phyloP scores from a whole-genome alignment of 2,797 vertebrate species.

The Sebastes matsubarae region DNA sequence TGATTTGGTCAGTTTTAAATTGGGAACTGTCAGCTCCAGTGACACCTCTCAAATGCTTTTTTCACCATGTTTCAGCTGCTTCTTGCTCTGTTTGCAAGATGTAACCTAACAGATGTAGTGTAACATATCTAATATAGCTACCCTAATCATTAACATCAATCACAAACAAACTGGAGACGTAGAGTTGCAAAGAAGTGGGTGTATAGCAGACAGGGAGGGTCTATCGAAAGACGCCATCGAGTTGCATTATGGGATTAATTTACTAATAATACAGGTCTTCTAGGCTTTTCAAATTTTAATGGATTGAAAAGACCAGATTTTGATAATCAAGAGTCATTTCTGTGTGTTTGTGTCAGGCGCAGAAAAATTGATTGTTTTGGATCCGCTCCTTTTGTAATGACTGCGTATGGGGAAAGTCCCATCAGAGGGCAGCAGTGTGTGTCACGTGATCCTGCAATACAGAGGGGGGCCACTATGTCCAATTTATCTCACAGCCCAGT shows the following conservation, averaged over 20 bases:
- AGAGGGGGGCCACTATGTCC: background rate
- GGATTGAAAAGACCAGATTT: background rate
- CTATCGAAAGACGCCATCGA: background rate
- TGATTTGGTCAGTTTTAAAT: slow-evolving; percentile 1
- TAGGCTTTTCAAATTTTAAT: background rate
- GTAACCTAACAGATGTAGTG: background rate
- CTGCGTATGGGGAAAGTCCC: background rate
- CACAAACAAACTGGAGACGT: background rate
- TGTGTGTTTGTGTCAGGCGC: background rate
- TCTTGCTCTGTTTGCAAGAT: background rate
- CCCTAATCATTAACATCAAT: background rate
- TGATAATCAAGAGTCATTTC: background rate
- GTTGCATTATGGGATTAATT: background rate
- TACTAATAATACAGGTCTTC: background rate
- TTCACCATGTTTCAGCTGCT: background rate
- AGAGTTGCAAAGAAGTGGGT: background rate
- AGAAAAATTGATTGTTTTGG: background rate
- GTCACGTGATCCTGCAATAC: background rate
- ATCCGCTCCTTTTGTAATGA: background rate
- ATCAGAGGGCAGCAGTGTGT: background rate
- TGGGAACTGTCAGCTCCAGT: background rate
- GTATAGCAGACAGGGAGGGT: background rate
- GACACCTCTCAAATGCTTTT: background rate
- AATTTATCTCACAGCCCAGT: background rate
- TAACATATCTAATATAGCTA: background rate